Evolutionary conservation across 2,888 invertebrate species (phyloP).

Genomic region (Chrysina gloriosa): DNA sequence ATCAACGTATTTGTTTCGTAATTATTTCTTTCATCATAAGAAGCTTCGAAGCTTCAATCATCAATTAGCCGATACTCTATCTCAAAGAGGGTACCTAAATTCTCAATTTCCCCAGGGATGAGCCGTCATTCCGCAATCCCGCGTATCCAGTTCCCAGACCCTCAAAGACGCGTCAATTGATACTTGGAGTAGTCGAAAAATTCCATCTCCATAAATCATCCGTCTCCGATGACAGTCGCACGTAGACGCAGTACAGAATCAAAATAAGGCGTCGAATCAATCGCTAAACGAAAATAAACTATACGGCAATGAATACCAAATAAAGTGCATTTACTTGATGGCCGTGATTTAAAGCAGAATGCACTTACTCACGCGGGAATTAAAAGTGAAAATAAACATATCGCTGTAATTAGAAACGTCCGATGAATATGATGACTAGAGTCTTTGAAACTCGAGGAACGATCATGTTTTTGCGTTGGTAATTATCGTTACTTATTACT

Average conservation of each 20-base stretch:
- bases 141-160: background rate
- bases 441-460: too few relatives aligned
- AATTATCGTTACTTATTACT: too few relatives aligned
- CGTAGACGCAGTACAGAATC: background rate
- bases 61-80: background rate
- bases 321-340: background rate
- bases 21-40: background rate
- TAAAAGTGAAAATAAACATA: conserved; percentile 7
- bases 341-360: background rate
- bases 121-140: conserved; percentile 4
- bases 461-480: too few relatives aligned
- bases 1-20: background rate
- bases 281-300: conserved; percentile 13
- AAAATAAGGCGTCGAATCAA: background rate
- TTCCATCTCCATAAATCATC: conserved; percentile 32
- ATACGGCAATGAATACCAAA: background rate
- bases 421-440: background rate
- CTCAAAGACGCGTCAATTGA: conserved; percentile 15
- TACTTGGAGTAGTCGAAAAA: conserved; percentile 6
- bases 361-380: background rate
- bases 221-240: conserved; percentile 1
- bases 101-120: conserved; percentile 24
- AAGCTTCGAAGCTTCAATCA: background rate
- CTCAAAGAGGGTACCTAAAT: conserved; percentile 14
- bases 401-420: conserved; percentile 10